Percentiles rank a stretch among this genome's conserved stretches.
These are phyloP conservation scores for Atrina japonica DNA, from an alignment of 2,888 invertebrate genomes.

Conservation along the genomic window DNA sequence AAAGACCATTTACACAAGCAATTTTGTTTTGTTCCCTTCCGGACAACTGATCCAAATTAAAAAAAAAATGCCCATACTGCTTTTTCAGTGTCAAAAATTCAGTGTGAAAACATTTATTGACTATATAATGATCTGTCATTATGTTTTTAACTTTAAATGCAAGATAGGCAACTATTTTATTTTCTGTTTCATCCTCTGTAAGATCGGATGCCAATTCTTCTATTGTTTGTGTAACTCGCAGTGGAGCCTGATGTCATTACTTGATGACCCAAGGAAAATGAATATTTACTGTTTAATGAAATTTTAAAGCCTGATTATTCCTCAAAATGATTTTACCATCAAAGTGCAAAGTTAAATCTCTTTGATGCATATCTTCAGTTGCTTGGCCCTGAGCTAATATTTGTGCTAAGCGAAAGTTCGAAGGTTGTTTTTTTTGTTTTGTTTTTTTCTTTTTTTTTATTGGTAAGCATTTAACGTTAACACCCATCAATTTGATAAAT, in stretches of 20 bases:
- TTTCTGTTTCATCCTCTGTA: constrained; percentile 1
- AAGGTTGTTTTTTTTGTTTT: no score
- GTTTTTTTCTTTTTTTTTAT: no score
- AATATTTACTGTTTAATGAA: not conserved
- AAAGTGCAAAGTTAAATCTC: constrained; percentile 6
- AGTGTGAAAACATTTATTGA: constrained; percentile 8
- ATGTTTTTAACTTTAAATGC: constrained; percentile 8
- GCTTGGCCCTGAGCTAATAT: constrained; percentile 7
- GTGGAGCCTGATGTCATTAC: not conserved
- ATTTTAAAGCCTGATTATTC: constrained; percentile 6
- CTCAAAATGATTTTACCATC: constrained; percentile 10
- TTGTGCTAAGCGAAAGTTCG: no score
- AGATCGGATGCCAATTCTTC: constrained; percentile 6
- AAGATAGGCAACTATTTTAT: not conserved
- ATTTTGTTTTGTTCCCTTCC: constrained; percentile 1
- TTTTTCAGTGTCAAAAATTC: constrained; percentile 3
- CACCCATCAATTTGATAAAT: no score
- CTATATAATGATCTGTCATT: constrained; percentile 10
- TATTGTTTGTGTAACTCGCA: not conserved
- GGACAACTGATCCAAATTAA: constrained; percentile 4
- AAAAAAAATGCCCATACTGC: constrained; percentile 2
- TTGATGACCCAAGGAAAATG: constrained; percentile 1
- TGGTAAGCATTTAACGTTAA: no score
- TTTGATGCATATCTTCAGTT: not conserved
- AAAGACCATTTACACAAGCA: not conserved